Conservation (phyloP, 2,888 invertebrate species). For the Drosophila anceps region DNA sequence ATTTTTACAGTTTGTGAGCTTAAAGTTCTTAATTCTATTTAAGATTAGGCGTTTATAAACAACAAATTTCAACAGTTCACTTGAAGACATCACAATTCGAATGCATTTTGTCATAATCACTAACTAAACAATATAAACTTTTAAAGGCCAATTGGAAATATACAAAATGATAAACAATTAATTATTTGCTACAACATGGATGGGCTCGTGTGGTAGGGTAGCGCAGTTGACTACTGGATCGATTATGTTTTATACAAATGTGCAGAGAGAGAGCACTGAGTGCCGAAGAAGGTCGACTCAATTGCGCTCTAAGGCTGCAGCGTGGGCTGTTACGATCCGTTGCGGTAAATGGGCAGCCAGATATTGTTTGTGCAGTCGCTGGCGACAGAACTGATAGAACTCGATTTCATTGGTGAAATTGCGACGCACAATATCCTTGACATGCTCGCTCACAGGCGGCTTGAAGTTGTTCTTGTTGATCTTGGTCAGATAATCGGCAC, state of each 20-base stretch:
- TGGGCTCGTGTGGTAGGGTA: constrained; percentile 15
- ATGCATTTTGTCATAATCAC: constrained; percentile 56
- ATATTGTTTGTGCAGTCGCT: constrained; percentile 92
- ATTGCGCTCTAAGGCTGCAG: constrained; percentile 33
- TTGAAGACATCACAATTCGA: constrained; percentile 75
- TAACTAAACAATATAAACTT: constrained; percentile 64
- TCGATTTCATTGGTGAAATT: constrained; percentile 96
- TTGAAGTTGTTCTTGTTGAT: constrained; percentile 95
- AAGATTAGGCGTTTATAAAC: constrained; percentile 56
- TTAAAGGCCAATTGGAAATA: constrained; percentile 61
- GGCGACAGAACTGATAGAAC: constrained; percentile 95
- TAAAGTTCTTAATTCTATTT: constrained; percentile 43
- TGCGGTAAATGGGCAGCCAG: constrained; percentile 88
- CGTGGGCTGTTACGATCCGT: constrained; percentile 67
- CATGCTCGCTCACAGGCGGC: constrained; percentile 93
- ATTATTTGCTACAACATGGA: constrained; percentile 34
- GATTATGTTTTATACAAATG: constrained; percentile 49
- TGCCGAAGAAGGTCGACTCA: constrained; percentile 4
- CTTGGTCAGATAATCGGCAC: constrained; percentile 90
- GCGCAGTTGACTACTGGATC: constrained; percentile 51
- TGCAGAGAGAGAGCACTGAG: not conserved
- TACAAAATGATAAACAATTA: constrained; percentile 59
- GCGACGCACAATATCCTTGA: constrained; percentile 93
- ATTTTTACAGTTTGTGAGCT: constrained; percentile 58
- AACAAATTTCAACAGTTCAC: constrained; percentile 78